A percentile compares a stretch with the other conserved stretches of the same genome.
phyloP scores from a whole-genome alignment of 2,797 vertebrate genomes.

The Trematomus bernacchii region DNA sequence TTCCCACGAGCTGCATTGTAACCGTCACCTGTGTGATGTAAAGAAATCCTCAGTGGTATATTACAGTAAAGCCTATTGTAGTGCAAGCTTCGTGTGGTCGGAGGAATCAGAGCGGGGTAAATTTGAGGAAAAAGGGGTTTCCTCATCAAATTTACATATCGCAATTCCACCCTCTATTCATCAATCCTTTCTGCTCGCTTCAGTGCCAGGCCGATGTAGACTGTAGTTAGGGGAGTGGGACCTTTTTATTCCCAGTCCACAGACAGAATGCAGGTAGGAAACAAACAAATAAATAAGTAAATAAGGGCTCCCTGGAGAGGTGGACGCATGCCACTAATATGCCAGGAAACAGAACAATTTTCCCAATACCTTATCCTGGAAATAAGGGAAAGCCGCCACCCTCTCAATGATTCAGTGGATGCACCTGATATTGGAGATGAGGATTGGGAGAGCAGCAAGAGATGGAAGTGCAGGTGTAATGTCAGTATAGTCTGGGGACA shows the following conservation, averaged over 20 bases:
- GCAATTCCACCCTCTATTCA: slow-evolving; percentile 59
- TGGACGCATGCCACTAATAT: slow-evolving; percentile 56
- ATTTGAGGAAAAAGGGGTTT: slow-evolving; percentile 57
- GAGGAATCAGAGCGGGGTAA: slow-evolving; percentile 56
- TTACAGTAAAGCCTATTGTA: slow-evolving; percentile 69
- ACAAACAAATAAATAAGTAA: slow-evolving; percentile 75
- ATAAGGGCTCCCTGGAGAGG: slow-evolving; percentile 65
- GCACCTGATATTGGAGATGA: slow-evolving; percentile 51
- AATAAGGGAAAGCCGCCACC: slow-evolving; percentile 59
- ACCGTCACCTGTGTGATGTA: slow-evolving; percentile 62
- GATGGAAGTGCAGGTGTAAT: slow-evolving; percentile 37
- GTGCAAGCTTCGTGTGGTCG: slow-evolving; percentile 43
- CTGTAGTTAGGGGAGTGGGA: slow-evolving; percentile 45
- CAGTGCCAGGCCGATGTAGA: slow-evolving; percentile 32
- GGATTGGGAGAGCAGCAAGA: slow-evolving; percentile 33
- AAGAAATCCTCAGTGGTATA: slow-evolving; percentile 65
- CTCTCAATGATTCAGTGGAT: slow-evolving; percentile 57
- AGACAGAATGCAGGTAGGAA: slow-evolving; percentile 54
- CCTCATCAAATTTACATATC: slow-evolving; percentile 74
- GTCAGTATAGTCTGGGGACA: slow-evolving; percentile 42
- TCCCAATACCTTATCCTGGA: slow-evolving; percentile 54
- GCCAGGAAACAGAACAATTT: slow-evolving; percentile 68
- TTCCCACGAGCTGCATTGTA: slow-evolving; percentile 66
- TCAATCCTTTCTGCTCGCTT: slow-evolving; percentile 45
- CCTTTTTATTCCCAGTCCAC: slow-evolving; percentile 73